phyloP scores from a whole-genome alignment of 2,888 invertebrate genomes.

The Scaptomyza flava region DNA sequence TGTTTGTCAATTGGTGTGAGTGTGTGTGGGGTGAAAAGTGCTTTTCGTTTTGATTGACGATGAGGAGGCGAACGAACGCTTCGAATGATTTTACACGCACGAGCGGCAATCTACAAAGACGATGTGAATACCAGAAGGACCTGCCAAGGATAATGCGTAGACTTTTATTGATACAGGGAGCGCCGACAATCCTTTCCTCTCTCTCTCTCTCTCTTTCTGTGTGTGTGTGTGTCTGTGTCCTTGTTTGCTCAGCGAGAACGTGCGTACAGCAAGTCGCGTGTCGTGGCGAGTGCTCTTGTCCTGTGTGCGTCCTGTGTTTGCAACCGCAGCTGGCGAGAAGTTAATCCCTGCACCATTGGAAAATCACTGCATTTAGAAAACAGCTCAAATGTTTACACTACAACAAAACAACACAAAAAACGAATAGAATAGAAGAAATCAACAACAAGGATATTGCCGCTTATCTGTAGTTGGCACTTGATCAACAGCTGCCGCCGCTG shows the following conservation, averaged over 20 bases:
- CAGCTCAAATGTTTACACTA: conserved; percentile 60
- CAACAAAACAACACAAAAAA: conserved; percentile 24
- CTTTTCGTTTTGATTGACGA: conserved; percentile 71
- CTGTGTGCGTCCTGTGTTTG: conserved; percentile 10
- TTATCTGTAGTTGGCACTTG: conserved; percentile 70
- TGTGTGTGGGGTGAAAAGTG: conserved; percentile 45
- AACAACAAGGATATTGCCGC: conserved; percentile 47
- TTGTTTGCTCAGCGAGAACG: conserved; percentile 60
- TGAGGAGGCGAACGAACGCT: conserved; percentile 47
- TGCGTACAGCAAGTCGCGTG: conserved; percentile 72
- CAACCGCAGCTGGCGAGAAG: conserved; percentile 64
- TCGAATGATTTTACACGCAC: conserved; percentile 78
- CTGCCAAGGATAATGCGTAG: conserved; percentile 74
- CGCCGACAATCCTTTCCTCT: conserved; percentile 61
- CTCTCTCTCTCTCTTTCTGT: conserved; percentile 8
- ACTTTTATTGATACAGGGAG: conserved; percentile 66
- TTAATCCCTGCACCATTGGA: conserved; percentile 62
- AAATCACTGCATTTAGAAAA: conserved; percentile 56
- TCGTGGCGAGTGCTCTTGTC: conserved; percentile 38
- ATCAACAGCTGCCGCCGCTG: conserved; percentile 63
- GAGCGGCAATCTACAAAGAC: conserved; percentile 55
- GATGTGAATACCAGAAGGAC: conserved; percentile 26
- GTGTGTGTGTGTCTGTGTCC: conserved; percentile 26
- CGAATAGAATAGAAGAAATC: not conserved
- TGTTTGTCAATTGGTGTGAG: conserved; percentile 45